Evolutionary conservation across 2,113 vertebrate genomes (phyloP).

Genomic region (Macrotis lagotis): DNA sequence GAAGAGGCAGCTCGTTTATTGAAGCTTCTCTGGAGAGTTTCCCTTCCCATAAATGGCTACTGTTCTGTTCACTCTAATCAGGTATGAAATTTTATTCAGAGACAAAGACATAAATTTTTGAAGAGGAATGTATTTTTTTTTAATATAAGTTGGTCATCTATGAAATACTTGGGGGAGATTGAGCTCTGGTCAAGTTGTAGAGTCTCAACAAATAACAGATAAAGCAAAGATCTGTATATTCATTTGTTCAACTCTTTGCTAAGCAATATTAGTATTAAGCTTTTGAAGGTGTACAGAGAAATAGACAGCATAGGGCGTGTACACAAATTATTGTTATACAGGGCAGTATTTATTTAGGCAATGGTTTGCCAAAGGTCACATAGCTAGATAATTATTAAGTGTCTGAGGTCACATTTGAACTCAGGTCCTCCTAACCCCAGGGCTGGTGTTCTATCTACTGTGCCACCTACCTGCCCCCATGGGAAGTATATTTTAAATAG

Average conservation of each 20-base stretch:
- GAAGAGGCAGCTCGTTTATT: slow-evolving; percentile 90
- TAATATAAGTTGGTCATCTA: neutral
- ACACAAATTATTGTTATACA: neutral
- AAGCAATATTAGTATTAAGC: neutral
- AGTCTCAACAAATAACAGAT: neutral
- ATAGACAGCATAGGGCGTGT: neutral
- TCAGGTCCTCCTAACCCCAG: no score
- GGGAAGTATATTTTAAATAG: neutral
- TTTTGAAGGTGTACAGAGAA: neutral
- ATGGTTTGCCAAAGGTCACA: no score
- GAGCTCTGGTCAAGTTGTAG: neutral
- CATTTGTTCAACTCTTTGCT: neutral
- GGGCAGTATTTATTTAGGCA: no score
- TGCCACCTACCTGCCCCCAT: no score
- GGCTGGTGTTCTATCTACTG: no score
- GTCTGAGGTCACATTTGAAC: no score
- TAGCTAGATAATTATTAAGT: no score
- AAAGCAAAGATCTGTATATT: neutral
- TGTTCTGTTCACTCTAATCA: slow-evolving; percentile 72
- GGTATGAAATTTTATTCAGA: slow-evolving; percentile 70
- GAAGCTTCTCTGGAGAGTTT: slow-evolving; percentile 94
- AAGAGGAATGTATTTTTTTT: neutral
- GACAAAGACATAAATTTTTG: slow-evolving; percentile 3
- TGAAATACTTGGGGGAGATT: neutral
- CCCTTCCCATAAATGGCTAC: slow-evolving; percentile 83